Base-by-base conservation (phyloP, 1,140 invertebrate genomes). In the Zaprionus capensis region DNA sequence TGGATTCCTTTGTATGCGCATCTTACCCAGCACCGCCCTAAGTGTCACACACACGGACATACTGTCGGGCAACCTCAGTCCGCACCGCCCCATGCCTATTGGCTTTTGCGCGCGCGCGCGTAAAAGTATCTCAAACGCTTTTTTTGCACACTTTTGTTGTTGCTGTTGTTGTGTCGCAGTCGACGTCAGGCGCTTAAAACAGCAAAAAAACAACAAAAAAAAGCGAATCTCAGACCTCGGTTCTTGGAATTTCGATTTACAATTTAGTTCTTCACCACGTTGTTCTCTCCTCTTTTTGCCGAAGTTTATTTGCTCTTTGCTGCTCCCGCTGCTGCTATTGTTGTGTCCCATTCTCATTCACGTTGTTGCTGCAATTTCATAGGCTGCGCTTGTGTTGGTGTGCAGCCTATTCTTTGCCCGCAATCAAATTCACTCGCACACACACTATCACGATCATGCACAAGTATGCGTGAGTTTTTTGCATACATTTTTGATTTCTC, bases 171-270 rank as follows among this genome's bases (percentile, higher is more conserved):
- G 53, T 62, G 49, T 46, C 76, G 49, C 56, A 55, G 75, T 53
- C 74, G 75, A 63, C 70, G 70, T 77, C 75, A 72, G 75, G 63
- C 75, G 75, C 71, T 57, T 71, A 59, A 63, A 46, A n/a, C 41
- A 46, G 38, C 38, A 41, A 7, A 41, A 41, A 2, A 44, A 46
- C 7, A 41, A 41, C 15, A 44, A 46, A 9, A 62, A 80, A 71
- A 80, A 71, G 55, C 61, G 59, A 82, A 81, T 80, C 78, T 82
- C 76, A 82, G 75, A 85, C 76, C 81, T 69, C 76, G 77, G 58
- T 90, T 90, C 85, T 85, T 85, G 85, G 85, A 90, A 90, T 90
- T 88, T 90, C 85, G 85, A 90, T 88, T 88, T 88, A 90, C 85
- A 88, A 90, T 88, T 88, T 90, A 85, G 72, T 73, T 88, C 84